Conservation (phyloP, 2,797 vertebrate genomes). For the Sebastes hubbsi region DNA sequence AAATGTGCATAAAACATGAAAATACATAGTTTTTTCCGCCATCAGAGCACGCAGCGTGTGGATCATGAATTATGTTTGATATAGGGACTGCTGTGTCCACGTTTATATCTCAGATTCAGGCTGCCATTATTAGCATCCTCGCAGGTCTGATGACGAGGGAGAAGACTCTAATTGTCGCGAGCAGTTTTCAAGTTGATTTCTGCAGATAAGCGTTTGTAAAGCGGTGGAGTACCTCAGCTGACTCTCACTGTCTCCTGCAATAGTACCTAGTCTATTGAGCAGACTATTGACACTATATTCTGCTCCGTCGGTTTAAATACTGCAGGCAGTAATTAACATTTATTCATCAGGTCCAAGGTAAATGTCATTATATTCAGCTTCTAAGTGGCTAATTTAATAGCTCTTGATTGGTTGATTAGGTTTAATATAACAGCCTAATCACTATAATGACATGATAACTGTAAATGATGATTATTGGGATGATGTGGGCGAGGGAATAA, state of each 20-base stretch:
- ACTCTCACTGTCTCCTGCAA: conserved; percentile 30
- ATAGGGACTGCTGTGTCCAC: conserved; percentile 70
- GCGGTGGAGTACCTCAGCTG: conserved; percentile 39
- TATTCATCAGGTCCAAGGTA: conserved; percentile 24
- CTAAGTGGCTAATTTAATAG: conserved; percentile 66
- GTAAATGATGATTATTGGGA: conserved; percentile 36
- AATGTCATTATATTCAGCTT: conserved; percentile 52
- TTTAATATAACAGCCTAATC: conserved; percentile 36
- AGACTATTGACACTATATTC: conserved; percentile 36
- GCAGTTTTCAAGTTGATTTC: conserved; percentile 29
- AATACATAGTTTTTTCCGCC: conserved; percentile 72
- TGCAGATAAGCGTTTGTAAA: conserved; percentile 31
- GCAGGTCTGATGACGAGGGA: conserved; percentile 30
- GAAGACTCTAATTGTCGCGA: conserved; percentile 69
- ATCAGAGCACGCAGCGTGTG: conserved; percentile 66
- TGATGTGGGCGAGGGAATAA: conserved; percentile 16
- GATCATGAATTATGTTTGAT: conserved; percentile 80
- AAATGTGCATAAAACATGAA: conserved; percentile 87
- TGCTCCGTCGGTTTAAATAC: conserved; percentile 54
- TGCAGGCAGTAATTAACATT: conserved; percentile 48
- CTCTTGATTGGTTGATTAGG: conserved; percentile 59
- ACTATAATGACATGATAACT: conserved; percentile 54
- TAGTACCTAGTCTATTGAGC: conserved; percentile 34
- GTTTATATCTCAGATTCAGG: conserved; percentile 52
- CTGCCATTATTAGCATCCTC: conserved; percentile 54